Base-by-base conservation (phyloP, 2,888 invertebrate species). In the Chrysopilus asiliformis region DNA sequence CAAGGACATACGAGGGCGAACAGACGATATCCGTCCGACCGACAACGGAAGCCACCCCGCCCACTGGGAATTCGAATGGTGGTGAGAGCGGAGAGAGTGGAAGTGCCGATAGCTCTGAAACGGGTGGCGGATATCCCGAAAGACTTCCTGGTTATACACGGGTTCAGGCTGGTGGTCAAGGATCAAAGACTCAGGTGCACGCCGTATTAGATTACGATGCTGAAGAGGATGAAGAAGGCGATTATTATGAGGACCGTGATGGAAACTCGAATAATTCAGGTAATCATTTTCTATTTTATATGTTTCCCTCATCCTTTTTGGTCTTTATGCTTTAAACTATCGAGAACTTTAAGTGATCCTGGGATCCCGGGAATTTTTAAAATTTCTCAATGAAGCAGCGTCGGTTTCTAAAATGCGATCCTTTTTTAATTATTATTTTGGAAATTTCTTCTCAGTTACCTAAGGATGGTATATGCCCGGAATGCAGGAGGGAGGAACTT, bases 81-180 rank as follows among this genome's bases (percentile, higher is more conserved):
- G 9, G 4, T n/a, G n/a, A 12, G 9, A 6, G 32, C 10, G 34
- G 31, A 15, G 39, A 29, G 18, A 24, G 9, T 19, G 32, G 27
- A n/a, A 26, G 10, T 12, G 31, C 17, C 20, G 35, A 32, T 32
- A 26, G 31, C 16, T 30, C 29, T 17, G 32, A 36, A 30, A 39
- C 28, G 31, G 41, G 32, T 30, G 40, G 40, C 36, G 47, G 54
- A 13, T 68, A 66, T 43, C 67, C 70, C 2, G 67, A 70, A 37
- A 65, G 71, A 43, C 72, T 74, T 20, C 71, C 76, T 3, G 74
- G 74, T 4, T 79, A 72, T 52, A 77, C 76, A 10, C 71, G 74
- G 49, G 78, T 79, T 28, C 71, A 72, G 43, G 66, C 68, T 2
- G 66, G 68, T 2, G 66, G 68, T 2, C 61, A 65, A 15, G 68